Base-by-base conservation (phyloP, 2,888 invertebrate species). In the Lordiphosa andalusiaca region DNA sequence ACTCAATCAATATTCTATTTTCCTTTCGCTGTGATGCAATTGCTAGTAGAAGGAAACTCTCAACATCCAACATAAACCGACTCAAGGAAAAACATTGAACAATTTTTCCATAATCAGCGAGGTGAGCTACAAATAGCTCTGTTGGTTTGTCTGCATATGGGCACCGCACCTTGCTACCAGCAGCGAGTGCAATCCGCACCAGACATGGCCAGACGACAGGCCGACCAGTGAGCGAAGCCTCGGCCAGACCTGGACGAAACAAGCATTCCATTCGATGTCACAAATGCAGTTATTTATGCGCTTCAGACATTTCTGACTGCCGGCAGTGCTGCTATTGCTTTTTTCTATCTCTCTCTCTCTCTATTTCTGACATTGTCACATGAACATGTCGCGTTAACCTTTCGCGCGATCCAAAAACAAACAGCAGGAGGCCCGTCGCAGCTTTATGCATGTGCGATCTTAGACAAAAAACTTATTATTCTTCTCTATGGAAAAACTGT, bases 221-320 rank as follows among this genome's bases (percentile, higher is more conserved):
- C 50, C 77, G 66, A 74, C 71, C 67, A 21, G 67, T 21, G 12
- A 47, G 68, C 64, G 63, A 60, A 47, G 61, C 72, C 84, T 62
- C 60, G 81, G 81, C 70, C 60, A 58, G 60, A 53, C 78, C 48
- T 53, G 80, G 56, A 48, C 42, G 48, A 55, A 53, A 50, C 53
- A 35, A 50, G 50, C 65, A 65, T 68, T 61, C 73, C 75, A 65
- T 68, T 46, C 73, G 72, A 76, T 84, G 80, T 85, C 80, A 81
- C 63, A 85, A 69, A 84, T 82, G 84, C 85, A 84, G 85, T 81
- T 81, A 81, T 81, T 81, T 81, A 81, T 81, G 80, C 85, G 84
- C 85, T 84, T 85, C 82, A 84, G 62, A 47, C 61, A 19, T 56
- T 51, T 44, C 55, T 38, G 55, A 40, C 60, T 38, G 53, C 33